Evolutionary conservation across 92 coral and sea anemone genomes (phyloP).

Genomic region (Montipora capitata): DNA sequence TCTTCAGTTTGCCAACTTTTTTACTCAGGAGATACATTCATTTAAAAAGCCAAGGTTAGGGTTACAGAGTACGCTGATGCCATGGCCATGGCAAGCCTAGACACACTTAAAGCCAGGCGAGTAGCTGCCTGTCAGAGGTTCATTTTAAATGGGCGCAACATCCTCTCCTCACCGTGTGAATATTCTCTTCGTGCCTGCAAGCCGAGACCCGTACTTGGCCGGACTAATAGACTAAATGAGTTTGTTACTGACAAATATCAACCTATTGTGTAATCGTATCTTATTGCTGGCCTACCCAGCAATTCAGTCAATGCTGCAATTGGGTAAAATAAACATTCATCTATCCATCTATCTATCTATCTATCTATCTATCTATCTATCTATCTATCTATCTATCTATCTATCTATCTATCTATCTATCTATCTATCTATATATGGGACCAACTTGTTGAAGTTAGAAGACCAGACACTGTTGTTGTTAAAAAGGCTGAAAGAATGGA

Average conservation of each 20-base stretch:
- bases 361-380: too few relatives aligned
- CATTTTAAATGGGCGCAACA: too few relatives aligned
- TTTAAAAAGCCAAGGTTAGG: too few relatives aligned
- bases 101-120: not conserved
- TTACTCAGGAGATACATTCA: too few relatives aligned
- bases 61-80: not conserved
- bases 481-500: too few relatives aligned
- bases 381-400: too few relatives aligned
- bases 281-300: not conserved
- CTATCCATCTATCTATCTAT: not conserved
- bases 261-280: not conserved
- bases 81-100: not conserved
- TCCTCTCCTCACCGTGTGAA: not conserved
- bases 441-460: too few relatives aligned
- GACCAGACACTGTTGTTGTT: too few relatives aligned
- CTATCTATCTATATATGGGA: too few relatives aligned
- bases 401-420: too few relatives aligned
- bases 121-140: constrained; percentile 11
- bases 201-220: constrained; percentile 4
- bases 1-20: too few relatives aligned
- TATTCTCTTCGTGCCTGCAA: not conserved
- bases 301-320: not conserved
- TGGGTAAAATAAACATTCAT: not conserved
- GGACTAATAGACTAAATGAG: not conserved
- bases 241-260: not conserved